Evolutionary conservation across 2,888 invertebrate genomes (phyloP), one percentile per base, ranked within the genome.

Genomic region (Zhengitettix transpicula): DNA sequence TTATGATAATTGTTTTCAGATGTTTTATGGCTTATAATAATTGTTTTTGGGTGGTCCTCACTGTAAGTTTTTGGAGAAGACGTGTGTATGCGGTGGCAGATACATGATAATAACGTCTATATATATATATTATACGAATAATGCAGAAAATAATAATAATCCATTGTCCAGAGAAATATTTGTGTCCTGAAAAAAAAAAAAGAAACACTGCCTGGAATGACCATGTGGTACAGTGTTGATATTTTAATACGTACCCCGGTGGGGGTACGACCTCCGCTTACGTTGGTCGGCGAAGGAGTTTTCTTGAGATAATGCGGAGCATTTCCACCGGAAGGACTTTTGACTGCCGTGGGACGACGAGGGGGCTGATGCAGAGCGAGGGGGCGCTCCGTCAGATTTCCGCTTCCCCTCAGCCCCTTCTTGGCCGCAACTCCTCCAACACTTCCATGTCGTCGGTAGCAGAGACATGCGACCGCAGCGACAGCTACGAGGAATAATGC

Each of bases 221-320:
- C n/a, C n/a, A n/a, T n/a, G n/a, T n/a, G 2, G 28, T 28, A 28
- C 3, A 28, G 7, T 28, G 28, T 28, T 28, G 28, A 28, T 28
- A 28, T 47, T 47, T 12, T 47, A n/a, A 15, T 51, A 67, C 71
- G 71, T 69, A 77, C 76, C 62, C 74, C 79, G 1, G 80, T 80
- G 9, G 79, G 79, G 65, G 83, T 78, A n/a, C 59, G 56, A 47
- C 58, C 59, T 2, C 55, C 52, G 8, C 14, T 47, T n/a, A 52
- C 58, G 15, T 56, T 78, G 9, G 91, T 90, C 0, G 93, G 92
- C 63, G 91, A 90, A 0, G 93, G 92, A n/a, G 88, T 90, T 75
- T 94, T 95, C 77, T 92, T 91, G 71, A 93, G 75, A 74, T 91
- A 92, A 72, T 91, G 90, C 40, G 80, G 77, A n/a, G 68, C 69